phyloP scores from a whole-genome alignment of 2,113 vertebrate genomes.

The Pimephales promelas region DNA sequence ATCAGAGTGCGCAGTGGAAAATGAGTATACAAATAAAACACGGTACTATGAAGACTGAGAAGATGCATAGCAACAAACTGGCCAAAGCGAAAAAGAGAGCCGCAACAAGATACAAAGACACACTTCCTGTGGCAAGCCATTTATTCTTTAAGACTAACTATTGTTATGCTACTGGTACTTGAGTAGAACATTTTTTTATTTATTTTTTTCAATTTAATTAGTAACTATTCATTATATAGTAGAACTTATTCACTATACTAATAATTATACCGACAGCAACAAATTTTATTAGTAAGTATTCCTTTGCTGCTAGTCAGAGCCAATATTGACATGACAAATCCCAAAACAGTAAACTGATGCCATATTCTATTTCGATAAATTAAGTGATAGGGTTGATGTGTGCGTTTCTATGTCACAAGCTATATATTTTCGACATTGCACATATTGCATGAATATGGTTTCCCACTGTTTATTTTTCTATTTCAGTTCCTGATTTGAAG shows the following conservation, averaged over 20 bases:
- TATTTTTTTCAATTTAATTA: background rate
- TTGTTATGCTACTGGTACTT: background rate
- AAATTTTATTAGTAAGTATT: too few relatives aligned
- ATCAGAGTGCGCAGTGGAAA: conserved; percentile 19
- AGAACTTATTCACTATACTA: background rate
- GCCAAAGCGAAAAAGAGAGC: background rate
- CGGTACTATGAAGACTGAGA: background rate
- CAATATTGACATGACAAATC: too few relatives aligned
- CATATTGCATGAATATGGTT: too few relatives aligned
- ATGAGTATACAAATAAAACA: background rate
- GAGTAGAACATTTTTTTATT: background rate
- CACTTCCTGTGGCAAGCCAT: conserved; percentile 8
- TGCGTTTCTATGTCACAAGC: too few relatives aligned
- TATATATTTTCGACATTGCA: too few relatives aligned
- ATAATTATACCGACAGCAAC: background rate
- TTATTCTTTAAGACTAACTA: background rate
- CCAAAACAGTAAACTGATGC: too few relatives aligned
- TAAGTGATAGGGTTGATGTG: too few relatives aligned
- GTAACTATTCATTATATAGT: background rate
- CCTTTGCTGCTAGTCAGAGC: too few relatives aligned
- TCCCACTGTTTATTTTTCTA: too few relatives aligned
- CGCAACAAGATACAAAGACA: background rate
- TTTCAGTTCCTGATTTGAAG: too few relatives aligned
- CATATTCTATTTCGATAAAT: too few relatives aligned
- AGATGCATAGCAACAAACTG: conserved; percentile 26